Evolutionary conservation across 2,113 vertebrate genomes (phyloP), one percentile per base, ranked within the genome.

Genomic region (Alethe diademata): DNA sequence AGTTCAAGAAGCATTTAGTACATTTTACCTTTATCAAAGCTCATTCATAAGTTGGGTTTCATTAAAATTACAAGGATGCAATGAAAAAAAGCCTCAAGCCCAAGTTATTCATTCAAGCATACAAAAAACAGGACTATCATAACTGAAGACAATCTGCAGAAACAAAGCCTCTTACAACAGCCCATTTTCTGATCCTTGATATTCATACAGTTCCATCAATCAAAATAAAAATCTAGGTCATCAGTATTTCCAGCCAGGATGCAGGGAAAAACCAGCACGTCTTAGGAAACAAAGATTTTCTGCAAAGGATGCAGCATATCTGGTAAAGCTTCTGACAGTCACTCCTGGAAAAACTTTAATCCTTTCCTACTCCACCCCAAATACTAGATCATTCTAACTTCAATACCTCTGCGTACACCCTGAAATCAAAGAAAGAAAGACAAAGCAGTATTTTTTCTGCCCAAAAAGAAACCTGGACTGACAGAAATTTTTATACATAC

Each of bases 171-270:
- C 61, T 91, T 83, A 86, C 86, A 92, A 83, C 61, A 89, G 75
- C 48, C 86, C 78, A 56, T 94, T 75, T 84, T 92, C 76, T 72
- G 40, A 94, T 91, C 53, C 73, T 93, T 84, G 76, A 78, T 87
- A 95, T 56, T 92, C 28, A 5, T 33, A 80, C 86, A 64, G 65
- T 64, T 89, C 80, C 73, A 91, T 78, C 95, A 93, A 93, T 91
- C 76, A 91, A 86, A 97, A 72, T 38, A 66, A 92, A 96, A 91
- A 97, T 91, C 91, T 95, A 92, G 86, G 94, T 92, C 94, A 91
- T 65, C 76, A 67, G 57, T 67, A 91, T 71, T 95, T 91, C 78
- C 94, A 89, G 76, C 24, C 91, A 91, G 61, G 61, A 96, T 67
- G 86, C 65, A 91, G 57, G 47, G 53, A 58, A 58, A 86, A 84